These are phyloP conservation scores for Anhinga rufa DNA, from an alignment of 2,113 vertebrate species.

Conservation along the genomic window DNA sequence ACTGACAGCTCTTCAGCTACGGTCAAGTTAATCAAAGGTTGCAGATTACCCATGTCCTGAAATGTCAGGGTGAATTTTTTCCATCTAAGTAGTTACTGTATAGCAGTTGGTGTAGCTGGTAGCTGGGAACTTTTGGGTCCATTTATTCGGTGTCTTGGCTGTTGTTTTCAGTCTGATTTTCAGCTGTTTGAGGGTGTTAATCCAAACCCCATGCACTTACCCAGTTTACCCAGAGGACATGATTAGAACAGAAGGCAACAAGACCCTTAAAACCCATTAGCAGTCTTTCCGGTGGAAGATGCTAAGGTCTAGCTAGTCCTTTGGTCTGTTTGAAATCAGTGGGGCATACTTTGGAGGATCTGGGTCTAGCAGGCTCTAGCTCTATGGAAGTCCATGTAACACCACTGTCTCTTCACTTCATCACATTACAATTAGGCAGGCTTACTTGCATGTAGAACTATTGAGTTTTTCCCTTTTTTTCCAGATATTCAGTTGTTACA, in stretches of 20 bases:
- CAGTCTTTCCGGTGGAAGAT: background rate
- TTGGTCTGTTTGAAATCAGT: background rate
- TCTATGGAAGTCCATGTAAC: background rate
- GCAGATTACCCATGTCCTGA: background rate
- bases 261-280: background rate
- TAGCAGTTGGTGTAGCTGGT: background rate
- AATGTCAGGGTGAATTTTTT: background rate
- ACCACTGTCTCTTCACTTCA: background rate
- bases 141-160: background rate
- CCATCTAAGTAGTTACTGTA: background rate
- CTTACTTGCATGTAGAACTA: background rate
- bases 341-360: background rate
- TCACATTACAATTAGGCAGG: background rate
- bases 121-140: background rate
- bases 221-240: background rate
- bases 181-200: background rate
- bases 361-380: background rate
- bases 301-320: background rate
- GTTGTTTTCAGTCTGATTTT: background rate
- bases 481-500: conserved; percentile 83
- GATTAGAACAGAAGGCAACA: background rate
- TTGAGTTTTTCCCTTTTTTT: background rate
- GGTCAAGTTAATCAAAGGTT: background rate
- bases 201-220: background rate
- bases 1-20: background rate